These are phyloP conservation scores for Excalfactoria chinensis DNA, from an alignment of 2,113 vertebrate species.

Conservation along the genomic window DNA sequence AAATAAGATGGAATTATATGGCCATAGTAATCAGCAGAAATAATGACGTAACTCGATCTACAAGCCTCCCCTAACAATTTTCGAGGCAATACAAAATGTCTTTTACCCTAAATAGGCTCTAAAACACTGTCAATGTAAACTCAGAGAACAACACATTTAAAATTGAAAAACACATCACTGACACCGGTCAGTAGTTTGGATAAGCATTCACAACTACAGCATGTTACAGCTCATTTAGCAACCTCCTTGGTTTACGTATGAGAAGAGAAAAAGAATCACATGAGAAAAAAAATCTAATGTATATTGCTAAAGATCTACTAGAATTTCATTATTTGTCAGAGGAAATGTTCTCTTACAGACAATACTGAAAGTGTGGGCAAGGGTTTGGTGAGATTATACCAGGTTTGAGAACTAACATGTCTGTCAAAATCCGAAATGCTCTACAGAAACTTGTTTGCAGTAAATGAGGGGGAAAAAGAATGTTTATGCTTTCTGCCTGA, in stretches of 20 bases:
- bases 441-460: background rate
- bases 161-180: background rate
- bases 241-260: background rate
- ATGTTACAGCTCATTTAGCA: background rate
- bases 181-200: background rate
- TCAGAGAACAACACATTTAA: background rate
- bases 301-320: background rate
- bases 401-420: background rate
- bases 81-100: background rate
- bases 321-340: background rate
- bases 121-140: background rate
- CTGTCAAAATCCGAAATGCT: background rate
- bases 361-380: background rate
- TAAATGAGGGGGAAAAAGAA: background rate
- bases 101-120: background rate
- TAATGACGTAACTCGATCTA: background rate
- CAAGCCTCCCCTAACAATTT: background rate
- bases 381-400: background rate
- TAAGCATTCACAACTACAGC: background rate
- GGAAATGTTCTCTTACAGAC: background rate
- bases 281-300: background rate
- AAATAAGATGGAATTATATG: background rate
- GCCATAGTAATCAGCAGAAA: constrained; percentile 1
- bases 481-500: background rate
- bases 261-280: background rate